These are phyloP conservation scores for Zootoca vivipara DNA, from an alignment of 2,113 vertebrate species.

Conservation along the genomic window DNA sequence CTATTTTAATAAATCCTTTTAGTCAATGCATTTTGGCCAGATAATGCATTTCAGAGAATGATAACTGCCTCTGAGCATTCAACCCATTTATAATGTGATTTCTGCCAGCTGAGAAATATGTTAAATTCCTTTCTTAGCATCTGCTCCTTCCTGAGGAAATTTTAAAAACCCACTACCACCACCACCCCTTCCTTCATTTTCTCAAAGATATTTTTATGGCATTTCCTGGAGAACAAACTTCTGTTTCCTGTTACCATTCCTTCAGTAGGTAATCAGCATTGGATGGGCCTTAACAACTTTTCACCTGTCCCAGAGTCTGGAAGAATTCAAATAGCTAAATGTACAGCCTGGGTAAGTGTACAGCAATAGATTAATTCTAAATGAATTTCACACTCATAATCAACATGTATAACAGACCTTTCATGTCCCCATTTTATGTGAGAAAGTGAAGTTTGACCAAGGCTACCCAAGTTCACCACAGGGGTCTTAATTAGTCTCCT, in stretches of 20 bases:
- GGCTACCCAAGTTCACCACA: background rate
- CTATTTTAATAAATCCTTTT: slow-evolving; percentile 27
- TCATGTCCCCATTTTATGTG: background rate
- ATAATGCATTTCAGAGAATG: slow-evolving; percentile 61
- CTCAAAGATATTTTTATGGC: background rate
- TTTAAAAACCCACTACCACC: background rate
- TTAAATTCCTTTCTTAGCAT: slow-evolving; percentile 59
- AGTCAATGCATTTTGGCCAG: slow-evolving; percentile 44
- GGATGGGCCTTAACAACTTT: background rate
- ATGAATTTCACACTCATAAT: no score
- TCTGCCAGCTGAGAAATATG: slow-evolving; percentile 57
- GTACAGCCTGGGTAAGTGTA: background rate
- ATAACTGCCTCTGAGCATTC: slow-evolving; percentile 43
- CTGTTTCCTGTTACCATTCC: background rate
- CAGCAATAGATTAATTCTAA: background rate
- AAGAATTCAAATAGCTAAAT: background rate
- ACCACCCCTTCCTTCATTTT: slow-evolving; percentile 10
- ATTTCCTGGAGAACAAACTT: background rate
- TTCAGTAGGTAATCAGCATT: background rate
- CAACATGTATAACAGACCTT: background rate
- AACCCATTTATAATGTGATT: slow-evolving; percentile 57
- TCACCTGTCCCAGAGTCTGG: background rate
- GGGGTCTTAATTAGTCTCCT: background rate
- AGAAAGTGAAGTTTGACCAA: background rate
- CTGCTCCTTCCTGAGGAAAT: slow-evolving; percentile 59